A percentile compares a stretch with the other conserved stretches of the same genome.
Conservation (phyloP, 2,113 vertebrate species). For the Zapus hudsonius region DNA sequence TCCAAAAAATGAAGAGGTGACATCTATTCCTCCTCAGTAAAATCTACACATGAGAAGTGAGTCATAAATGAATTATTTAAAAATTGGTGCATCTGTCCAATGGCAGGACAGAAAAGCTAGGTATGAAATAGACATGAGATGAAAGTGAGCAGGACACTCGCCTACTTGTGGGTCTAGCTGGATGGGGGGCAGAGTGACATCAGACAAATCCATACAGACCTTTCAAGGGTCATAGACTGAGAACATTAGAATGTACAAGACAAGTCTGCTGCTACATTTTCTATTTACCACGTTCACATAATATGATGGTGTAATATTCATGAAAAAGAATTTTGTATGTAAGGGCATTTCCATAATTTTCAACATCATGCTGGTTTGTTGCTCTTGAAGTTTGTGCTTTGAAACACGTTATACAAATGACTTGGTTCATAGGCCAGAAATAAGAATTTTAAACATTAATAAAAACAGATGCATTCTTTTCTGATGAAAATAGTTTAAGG, state of each 20-base stretch:
- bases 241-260: background rate
- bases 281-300: background rate
- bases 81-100: background rate
- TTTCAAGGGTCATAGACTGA: background rate
- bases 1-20: background rate
- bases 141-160: background rate
- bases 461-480: background rate
- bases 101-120: background rate
- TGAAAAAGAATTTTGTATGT: background rate
- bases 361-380: conserved; percentile 8
- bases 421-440: background rate
- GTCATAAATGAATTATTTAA: background rate
- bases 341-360: background rate
- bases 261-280: background rate
- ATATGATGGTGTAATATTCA: background rate
- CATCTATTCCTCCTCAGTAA: background rate
- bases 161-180: background rate
- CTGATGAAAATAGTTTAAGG: background rate
- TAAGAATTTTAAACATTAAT: conserved; percentile 37
- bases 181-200: background rate
- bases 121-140: background rate
- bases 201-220: background rate
- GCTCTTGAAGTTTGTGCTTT: background rate
- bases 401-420: conserved; percentile 28
- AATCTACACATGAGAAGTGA: background rate